Conservation (phyloP, 2,797 vertebrate genomes). For the Myiothlypis coronata region DNA sequence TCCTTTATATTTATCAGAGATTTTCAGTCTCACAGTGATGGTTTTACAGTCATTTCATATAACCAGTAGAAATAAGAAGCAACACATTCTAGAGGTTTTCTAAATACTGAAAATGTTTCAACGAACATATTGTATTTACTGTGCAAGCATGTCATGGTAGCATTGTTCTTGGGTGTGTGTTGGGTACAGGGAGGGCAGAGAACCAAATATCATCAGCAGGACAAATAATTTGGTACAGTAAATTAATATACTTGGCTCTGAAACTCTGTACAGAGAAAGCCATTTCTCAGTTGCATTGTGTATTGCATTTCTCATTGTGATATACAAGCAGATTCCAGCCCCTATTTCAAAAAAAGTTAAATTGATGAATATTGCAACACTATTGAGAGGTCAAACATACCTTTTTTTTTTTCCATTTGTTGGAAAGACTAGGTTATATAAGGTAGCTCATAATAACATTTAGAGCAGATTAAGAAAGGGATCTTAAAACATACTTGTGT, state of each 20-base stretch:
- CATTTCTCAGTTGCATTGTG: background rate
- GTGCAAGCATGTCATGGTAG: background rate
- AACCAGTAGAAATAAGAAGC: background rate
- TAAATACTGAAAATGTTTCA: background rate
- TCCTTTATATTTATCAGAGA: background rate
- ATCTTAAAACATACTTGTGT: background rate
- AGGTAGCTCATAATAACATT: background rate
- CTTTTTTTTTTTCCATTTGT: background rate
- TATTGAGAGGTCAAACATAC: background rate
- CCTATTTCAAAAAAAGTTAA: background rate
- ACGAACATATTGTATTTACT: fast-evolving
- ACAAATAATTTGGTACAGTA: background rate
- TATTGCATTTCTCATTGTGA: background rate
- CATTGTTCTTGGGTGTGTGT: background rate
- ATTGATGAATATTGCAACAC: background rate
- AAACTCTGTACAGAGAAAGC: background rate
- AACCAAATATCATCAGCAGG: background rate
- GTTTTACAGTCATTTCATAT: background rate
- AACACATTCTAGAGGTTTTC: background rate
- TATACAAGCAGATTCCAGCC: background rate
- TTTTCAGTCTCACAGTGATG: background rate
- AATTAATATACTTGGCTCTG: conserved; percentile 12
- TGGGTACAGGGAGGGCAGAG: background rate
- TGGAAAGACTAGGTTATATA: background rate
- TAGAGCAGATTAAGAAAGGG: background rate